phyloP scores from a whole-genome alignment of 2,888 invertebrate genomes.

The Andrena dorsata region DNA sequence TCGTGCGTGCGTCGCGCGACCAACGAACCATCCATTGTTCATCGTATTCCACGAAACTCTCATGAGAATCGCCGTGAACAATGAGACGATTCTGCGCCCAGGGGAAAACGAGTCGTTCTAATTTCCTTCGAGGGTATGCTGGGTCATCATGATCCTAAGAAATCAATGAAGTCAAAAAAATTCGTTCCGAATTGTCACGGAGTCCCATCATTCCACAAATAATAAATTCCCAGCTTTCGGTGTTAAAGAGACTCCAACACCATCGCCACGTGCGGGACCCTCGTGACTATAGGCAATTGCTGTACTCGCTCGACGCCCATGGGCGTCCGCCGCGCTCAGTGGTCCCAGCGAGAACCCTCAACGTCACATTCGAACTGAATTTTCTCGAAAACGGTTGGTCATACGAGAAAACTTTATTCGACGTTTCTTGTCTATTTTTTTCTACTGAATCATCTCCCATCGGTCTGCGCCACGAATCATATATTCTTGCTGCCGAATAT shows the following conservation, averaged over 20 bases:
- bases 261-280: not conserved
- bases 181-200: not conserved
- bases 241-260: not conserved
- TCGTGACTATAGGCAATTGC: too few species aligned
- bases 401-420: not conserved
- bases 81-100: constrained; percentile 7
- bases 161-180: not conserved
- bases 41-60: not conserved
- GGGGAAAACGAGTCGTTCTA: constrained; percentile 14
- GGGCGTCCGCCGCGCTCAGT: too few species aligned
- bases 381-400: not conserved
- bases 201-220: not conserved
- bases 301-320: too few species aligned
- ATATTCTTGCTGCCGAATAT: too few species aligned
- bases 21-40: constrained; percentile 21
- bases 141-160: not conserved
- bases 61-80: constrained; percentile 34
- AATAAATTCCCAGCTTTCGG: not conserved
- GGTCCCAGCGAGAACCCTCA: not conserved
- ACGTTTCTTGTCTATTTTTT: not conserved
- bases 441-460: not conserved
- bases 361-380: not conserved
- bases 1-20: constrained; percentile 1
- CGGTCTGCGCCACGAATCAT: too few species aligned
- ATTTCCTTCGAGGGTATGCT: not conserved